Conservation (phyloP, 92 coral and sea anemone species). For the Actinostola sp. region DNA sequence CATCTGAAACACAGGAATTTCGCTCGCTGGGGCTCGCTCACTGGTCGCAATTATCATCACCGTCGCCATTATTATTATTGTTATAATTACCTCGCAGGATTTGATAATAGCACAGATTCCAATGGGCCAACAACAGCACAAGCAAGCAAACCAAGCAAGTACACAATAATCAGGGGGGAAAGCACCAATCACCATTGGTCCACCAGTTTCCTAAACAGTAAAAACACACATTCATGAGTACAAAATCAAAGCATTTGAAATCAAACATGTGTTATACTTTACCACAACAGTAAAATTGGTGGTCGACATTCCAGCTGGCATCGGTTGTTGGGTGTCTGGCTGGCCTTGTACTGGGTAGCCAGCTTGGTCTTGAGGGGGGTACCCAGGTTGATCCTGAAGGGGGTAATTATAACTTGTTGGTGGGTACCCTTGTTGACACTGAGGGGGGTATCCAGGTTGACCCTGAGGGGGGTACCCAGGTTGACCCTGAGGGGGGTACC, state of each 20-base stretch:
- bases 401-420: background rate
- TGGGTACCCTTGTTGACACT: slow-evolving; percentile 11
- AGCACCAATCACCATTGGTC: no score
- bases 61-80: no score
- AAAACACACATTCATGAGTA: background rate
- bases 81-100: no score
- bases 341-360: background rate
- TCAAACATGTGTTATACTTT: background rate
- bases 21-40: no score
- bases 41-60: no score
- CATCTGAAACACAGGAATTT: no score
- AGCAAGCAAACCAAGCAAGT: no score
- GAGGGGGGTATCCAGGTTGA: slow-evolving; percentile 33
- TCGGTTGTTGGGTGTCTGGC: background rate
- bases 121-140: no score
- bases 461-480: slow-evolving; percentile 37
- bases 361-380: background rate
- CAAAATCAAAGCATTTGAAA: background rate
- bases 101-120: no score
- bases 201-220: background rate
- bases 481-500: slow-evolving; percentile 17
- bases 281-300: slow-evolving; percentile 18
- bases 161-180: no score
- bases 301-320: background rate
- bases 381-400: background rate